phyloP scores from a whole-genome alignment of 2,888 invertebrate genomes.

The Drosophila birchii region DNA sequence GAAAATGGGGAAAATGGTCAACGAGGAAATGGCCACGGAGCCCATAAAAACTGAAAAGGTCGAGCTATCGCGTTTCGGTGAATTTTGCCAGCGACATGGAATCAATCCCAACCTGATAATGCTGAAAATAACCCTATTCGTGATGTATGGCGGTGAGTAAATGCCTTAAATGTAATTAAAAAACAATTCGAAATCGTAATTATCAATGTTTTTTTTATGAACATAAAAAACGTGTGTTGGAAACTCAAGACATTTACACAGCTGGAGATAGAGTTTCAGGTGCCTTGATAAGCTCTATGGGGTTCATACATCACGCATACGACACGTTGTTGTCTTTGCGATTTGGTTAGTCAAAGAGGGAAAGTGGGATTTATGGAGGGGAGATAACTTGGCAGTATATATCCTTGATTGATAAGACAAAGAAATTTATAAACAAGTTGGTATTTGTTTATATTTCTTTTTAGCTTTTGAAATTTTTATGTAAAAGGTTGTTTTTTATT shows the following conservation, averaged over 20 bases:
- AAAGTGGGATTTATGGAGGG: slow-evolving; percentile 11
- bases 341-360: not conserved
- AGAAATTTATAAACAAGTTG: not conserved
- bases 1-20: slow-evolving; percentile 81
- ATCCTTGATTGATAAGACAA: not conserved
- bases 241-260: not conserved
- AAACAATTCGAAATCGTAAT: slow-evolving; percentile 54
- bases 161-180: slow-evolving; percentile 51
- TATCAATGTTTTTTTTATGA: not conserved
- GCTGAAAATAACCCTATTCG: slow-evolving; percentile 92
- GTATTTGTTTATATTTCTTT: not conserved
- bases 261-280: slow-evolving; percentile 1
- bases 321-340: slow-evolving; percentile 23
- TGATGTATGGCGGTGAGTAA: slow-evolving; percentile 91
- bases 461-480: no score
- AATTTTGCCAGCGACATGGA: slow-evolving; percentile 85
- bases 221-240: slow-evolving; percentile 10
- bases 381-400: slow-evolving; percentile 20
- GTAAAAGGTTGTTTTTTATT: no score
- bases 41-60: slow-evolving; percentile 71
- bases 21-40: slow-evolving; percentile 80
- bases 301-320: slow-evolving; percentile 36
- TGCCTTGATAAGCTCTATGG: not conserved
- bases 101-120: slow-evolving; percentile 92
- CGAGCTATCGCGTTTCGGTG: slow-evolving; percentile 81